Conservation (phyloP, 2,888 invertebrate genomes). For the Volucella inanis region DNA sequence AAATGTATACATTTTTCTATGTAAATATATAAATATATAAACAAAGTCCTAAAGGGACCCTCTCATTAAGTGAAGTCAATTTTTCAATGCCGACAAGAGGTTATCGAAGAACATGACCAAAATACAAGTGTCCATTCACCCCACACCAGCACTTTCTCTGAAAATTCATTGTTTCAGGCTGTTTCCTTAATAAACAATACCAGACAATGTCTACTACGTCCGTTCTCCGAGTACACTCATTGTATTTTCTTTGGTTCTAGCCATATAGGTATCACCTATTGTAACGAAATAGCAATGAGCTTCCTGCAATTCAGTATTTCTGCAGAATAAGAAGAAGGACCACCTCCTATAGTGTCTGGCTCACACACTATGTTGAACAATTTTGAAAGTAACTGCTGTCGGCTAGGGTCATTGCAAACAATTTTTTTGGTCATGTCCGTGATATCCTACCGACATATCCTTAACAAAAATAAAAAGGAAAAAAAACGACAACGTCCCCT, state of each 20-base stretch:
- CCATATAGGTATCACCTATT: too few species aligned
- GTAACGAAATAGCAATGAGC: conserved; percentile 39
- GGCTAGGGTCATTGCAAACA: conserved; percentile 71
- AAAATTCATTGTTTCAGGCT: conserved; percentile 54
- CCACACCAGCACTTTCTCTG: conserved; percentile 43
- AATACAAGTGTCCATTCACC: conserved; percentile 27
- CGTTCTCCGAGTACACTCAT: neutral
- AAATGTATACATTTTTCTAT: too few species aligned
- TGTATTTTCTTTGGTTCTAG: too few species aligned
- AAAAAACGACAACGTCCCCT: conserved; percentile 26
- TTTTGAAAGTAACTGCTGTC: conserved; percentile 68
- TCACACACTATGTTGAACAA: conserved; percentile 49
- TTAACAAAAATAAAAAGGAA: conserved; percentile 11
- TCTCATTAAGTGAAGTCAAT: neutral
- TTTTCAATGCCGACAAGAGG: conserved; percentile 25
- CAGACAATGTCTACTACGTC: conserved; percentile 41
- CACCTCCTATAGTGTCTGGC: conserved; percentile 42
- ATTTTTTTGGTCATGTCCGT: conserved; percentile 70
- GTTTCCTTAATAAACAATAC: conserved; percentile 62
- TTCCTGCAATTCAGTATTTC: conserved; percentile 37
- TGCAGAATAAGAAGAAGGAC: conserved; percentile 21
- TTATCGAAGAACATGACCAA: conserved; percentile 66
- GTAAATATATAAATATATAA: too few species aligned
- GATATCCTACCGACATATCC: conserved; percentile 69
- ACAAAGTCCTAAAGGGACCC: too few species aligned